phyloP scores from a whole-genome alignment of 2,888 invertebrate species.

The Athalia circularis region DNA sequence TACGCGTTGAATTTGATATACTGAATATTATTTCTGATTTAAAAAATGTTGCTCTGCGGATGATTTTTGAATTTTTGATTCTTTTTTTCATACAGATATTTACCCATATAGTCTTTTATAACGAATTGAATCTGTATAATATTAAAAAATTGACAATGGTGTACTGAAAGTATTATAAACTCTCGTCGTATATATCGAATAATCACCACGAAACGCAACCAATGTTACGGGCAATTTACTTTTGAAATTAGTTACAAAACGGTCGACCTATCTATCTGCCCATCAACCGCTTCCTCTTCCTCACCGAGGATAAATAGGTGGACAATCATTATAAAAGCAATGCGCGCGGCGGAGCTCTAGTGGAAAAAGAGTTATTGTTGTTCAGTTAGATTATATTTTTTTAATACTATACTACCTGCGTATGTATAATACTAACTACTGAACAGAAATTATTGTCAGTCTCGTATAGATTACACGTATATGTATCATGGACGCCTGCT shows the following conservation, averaged over 20 bases:
- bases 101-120: no score
- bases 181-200: not conserved
- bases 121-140: no score
- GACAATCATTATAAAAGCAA: conserved; percentile 67
- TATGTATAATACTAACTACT: not conserved
- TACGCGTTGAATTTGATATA: no score
- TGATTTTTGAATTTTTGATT: no score
- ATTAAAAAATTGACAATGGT: no score
- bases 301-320: conserved; percentile 70
- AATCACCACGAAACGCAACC: conserved; percentile 62
- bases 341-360: conserved; percentile 61
- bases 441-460: conserved; percentile 11
- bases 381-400: not conserved
- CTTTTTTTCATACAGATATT: no score
- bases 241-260: conserved; percentile 74
- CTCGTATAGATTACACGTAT: no score
- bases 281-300: conserved; percentile 74
- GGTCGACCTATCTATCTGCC: conserved; percentile 72
- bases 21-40: no score
- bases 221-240: conserved; percentile 74
- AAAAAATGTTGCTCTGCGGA: no score
- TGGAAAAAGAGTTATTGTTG: conserved; percentile 72
- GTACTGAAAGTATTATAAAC: no score
- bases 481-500: no score
- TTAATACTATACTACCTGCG: not conserved